Conservation (phyloP, 1,140 invertebrate species). For the Kradibia gibbosae region DNA sequence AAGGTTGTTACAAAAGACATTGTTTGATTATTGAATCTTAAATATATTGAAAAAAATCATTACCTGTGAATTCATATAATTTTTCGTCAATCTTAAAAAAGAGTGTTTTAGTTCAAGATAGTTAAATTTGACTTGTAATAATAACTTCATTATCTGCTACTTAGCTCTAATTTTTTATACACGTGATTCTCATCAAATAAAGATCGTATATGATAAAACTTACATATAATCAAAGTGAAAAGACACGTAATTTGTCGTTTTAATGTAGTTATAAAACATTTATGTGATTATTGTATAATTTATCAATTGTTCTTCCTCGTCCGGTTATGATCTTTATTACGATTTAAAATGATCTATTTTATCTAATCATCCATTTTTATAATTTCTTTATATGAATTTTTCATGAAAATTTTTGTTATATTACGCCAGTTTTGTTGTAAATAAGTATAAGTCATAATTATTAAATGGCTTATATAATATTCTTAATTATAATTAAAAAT, state of each 20-base stretch:
- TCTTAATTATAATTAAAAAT: no score
- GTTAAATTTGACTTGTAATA: neutral
- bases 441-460: no score
- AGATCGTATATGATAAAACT: conserved; percentile 25
- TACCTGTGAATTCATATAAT: neutral
- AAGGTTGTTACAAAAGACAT: no score
- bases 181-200: conserved; percentile 5
- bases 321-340: conserved; percentile 27
- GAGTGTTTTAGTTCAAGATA: neutral
- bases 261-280: conserved; percentile 8
- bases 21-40: no score
- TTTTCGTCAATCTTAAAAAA: neutral
- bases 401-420: neutral
- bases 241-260: conserved; percentile 23
- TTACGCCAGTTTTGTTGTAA: no score
- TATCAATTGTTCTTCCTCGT: conserved; percentile 1
- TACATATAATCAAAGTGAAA: conserved; percentile 33
- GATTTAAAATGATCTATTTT: conserved; percentile 29
- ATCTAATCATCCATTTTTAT: conserved; percentile 8
- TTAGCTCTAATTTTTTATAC: conserved; percentile 8
- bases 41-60: no score
- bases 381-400: conserved; percentile 20
- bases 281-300: conserved; percentile 24
- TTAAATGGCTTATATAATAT: no score
- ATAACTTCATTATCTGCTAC: conserved; percentile 2